A percentile compares a stretch with the other conserved stretches of the same genome.
These are phyloP conservation scores for Metacarcinus magister DNA, from an alignment of 2,888 invertebrate genomes.

Conservation along the genomic window DNA sequence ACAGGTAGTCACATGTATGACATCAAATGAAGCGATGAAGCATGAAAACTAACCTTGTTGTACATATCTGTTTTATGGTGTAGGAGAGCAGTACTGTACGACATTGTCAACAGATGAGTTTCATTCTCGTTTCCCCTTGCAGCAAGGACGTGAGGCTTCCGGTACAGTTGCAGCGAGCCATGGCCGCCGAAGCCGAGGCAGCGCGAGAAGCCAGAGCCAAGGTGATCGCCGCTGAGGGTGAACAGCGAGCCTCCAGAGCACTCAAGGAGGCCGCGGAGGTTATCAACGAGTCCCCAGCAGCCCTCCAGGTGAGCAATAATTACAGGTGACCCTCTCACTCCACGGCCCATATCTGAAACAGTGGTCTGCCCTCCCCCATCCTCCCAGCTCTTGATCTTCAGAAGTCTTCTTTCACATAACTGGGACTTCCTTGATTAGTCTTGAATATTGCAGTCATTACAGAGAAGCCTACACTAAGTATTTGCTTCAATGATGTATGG, in stretches of 20 bases:
- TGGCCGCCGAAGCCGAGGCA: constrained; percentile 86
- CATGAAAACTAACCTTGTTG: background rate
- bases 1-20: background rate
- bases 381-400: background rate
- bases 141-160: constrained; percentile 84
- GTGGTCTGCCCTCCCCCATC: background rate
- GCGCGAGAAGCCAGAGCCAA: constrained; percentile 86
- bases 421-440: background rate
- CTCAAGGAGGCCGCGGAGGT: constrained; percentile 87
- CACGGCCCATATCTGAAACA: constrained; percentile 43
- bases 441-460: background rate
- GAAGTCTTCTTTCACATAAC: background rate
- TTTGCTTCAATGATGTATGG: background rate
- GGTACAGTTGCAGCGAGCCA: constrained; percentile 83
- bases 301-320: constrained; percentile 83
- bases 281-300: constrained; percentile 85
- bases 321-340: background rate
- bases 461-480: background rate
- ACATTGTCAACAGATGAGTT: too few relatives aligned
- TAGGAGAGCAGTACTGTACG: background rate
- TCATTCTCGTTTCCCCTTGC: constrained; percentile 26
- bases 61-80: background rate
- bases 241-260: constrained; percentile 86
- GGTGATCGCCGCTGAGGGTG: constrained; percentile 86
- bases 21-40: background rate